Percentiles rank a stretch among this genome's conserved stretches.
phyloP scores from a whole-genome alignment of 2,888 invertebrate genomes.

The Yponomeuta plumbellus region DNA sequence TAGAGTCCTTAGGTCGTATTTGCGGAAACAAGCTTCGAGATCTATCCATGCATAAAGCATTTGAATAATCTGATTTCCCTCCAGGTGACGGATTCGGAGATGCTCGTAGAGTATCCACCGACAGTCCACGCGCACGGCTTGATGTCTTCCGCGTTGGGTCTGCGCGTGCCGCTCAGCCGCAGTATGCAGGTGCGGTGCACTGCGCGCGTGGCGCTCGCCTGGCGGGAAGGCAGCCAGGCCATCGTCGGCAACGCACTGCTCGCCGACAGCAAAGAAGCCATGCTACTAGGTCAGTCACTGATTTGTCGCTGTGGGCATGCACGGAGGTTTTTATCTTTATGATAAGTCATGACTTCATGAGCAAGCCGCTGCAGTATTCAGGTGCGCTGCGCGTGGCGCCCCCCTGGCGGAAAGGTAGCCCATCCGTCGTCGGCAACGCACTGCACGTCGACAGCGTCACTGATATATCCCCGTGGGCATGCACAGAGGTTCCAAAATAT shows the following conservation, averaged over 20 bases:
- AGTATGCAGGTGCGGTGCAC: constrained; percentile 22
- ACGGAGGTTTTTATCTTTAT: no score
- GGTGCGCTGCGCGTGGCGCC: constrained; percentile 22
- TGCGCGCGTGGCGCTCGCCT: constrained; percentile 21
- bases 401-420: constrained; percentile 21
- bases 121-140: constrained; percentile 21
- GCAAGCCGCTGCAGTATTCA: constrained; percentile 17
- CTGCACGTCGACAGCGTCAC: constrained; percentile 17
- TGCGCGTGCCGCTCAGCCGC: constrained; percentile 20
- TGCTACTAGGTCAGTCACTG: constrained; percentile 20
- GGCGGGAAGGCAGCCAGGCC: constrained; percentile 22
- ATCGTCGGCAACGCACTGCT: constrained; percentile 18
- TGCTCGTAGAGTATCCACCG: constrained; percentile 20
- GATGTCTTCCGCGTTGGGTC: constrained; percentile 20
- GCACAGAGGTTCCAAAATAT: no score
- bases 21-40: no score
- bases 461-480: not conserved
- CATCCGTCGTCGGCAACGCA: constrained; percentile 19
- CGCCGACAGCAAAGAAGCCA: constrained; percentile 22
- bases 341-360: no score
- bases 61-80: not conserved
- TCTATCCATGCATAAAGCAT: not conserved
- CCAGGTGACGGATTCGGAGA: constrained; percentile 20
- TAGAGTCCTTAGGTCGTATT: no score
- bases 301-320: not conserved